Evolutionary conservation across 2,888 invertebrate genomes (phyloP), one percentile per base, ranked within the genome.

Genomic region (Cylloceria caligata): DNA sequence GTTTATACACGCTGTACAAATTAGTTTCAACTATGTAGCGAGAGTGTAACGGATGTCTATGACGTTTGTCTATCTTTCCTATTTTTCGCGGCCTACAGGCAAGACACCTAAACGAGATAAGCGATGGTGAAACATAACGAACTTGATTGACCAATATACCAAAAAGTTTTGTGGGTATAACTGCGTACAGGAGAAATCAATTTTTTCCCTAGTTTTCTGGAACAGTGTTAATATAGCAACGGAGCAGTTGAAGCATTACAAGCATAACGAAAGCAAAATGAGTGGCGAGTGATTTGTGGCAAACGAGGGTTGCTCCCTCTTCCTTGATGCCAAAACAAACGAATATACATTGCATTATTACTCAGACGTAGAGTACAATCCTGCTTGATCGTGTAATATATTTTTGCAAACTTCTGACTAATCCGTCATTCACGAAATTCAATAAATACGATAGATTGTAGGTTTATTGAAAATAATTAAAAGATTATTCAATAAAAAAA

Each of bases 91-190:
- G n/a, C n/a, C n/a, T n/a, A n/a, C n/a, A n/a, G n/a, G n/a, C n/a
- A n/a, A n/a, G n/a, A n/a, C n/a, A n/a, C n/a, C n/a, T n/a, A n/a
- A n/a, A n/a, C n/a, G n/a, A n/a, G n/a, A n/a, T n/a, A n/a, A n/a
- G 36, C 16, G 68, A 52, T 52, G 36, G 36, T 7, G 52, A 52
- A 68, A 68, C 52, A 52, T 24, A 52, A 68, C 21, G 68, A 68
- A 68, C 36, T n/a, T 49, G 36, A 36, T 24, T 52, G 7, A 39
- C 36, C 24, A 52, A 52, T 24, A 68, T 68, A 36, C 39, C 42
- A 21, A 64, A 11, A 7, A 24, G 42, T 13, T 42, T 42, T 36
- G 52, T 68, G 24, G 34, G 24, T 21, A 49, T 24, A 68, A 34
- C 13, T 16, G 5, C 19, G 45, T 49, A 19, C 19, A 13, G 30